phyloP scores from a whole-genome alignment of 1,140 invertebrate species.

The Eufriesea mexicana region DNA sequence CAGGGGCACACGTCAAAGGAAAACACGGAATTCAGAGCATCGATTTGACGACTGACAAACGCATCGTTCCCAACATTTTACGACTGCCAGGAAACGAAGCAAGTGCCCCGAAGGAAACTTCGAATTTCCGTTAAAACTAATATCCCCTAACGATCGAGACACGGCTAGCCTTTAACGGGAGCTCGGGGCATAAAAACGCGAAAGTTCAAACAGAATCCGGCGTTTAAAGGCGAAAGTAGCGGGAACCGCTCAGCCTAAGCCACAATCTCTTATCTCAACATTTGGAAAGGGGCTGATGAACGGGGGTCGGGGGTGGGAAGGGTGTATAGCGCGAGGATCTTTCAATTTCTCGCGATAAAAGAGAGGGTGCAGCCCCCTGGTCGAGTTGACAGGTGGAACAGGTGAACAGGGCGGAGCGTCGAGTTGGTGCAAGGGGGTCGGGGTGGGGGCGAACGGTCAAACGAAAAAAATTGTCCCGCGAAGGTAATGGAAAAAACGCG shows the following conservation, averaged over 20 bases:
- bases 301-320: background rate
- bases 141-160: no score
- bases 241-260: background rate
- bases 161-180: background rate
- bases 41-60: no score
- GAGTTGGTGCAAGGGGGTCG: no score
- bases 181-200: background rate
- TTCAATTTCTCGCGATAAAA: conserved; percentile 37
- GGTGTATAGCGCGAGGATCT: background rate
- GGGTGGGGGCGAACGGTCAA: conserved; percentile 11
- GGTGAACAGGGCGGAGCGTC: conserved; percentile 47
- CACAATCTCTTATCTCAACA: conserved; percentile 22
- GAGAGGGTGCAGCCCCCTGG: conserved; percentile 43
- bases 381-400: conserved; percentile 49
- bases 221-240: background rate
- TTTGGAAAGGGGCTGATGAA: conserved; percentile 4
- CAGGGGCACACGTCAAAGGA: no score
- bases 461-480: conserved; percentile 41
- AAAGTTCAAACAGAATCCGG: background rate
- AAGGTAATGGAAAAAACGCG: conserved; percentile 54
- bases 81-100: no score
- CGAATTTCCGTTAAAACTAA: background rate
- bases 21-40: no score
- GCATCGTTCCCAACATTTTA: no score
- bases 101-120: no score